These are phyloP conservation scores for Hemiscyllium ocellatum DNA, from an alignment of 2,113 vertebrate genomes.

Conservation along the genomic window DNA sequence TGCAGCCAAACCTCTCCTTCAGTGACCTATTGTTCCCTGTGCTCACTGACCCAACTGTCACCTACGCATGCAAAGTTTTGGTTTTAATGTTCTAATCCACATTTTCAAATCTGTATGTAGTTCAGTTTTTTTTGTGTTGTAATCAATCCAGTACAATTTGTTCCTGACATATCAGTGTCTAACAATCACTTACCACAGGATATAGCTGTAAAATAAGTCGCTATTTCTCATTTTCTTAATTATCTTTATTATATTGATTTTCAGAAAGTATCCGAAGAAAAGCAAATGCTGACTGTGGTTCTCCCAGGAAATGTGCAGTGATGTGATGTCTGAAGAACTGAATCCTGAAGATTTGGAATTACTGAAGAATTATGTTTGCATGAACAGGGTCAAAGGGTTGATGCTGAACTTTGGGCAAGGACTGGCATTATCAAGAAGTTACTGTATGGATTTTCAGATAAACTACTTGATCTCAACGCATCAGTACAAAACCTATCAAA, in stretches of 20 bases:
- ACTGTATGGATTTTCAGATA: background rate
- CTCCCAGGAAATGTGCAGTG: constrained; percentile 61
- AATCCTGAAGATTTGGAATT: background rate
- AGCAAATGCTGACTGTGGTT: constrained; percentile 60
- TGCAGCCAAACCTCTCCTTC: too few relatives aligned
- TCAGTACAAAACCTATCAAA: background rate
- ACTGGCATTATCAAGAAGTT: background rate
- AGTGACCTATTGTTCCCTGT: too few relatives aligned
- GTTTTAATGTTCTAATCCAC: too few relatives aligned
- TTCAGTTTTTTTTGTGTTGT: too few relatives aligned
- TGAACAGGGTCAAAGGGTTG: background rate
- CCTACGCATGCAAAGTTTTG: too few relatives aligned
- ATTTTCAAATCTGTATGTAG: too few relatives aligned
- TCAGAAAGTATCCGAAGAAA: constrained; percentile 78
- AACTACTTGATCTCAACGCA: background rate
- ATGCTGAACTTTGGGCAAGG: background rate
- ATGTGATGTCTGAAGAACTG: constrained; percentile 58
- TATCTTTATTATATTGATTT: constrained; percentile 20
- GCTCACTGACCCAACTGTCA: too few relatives aligned
- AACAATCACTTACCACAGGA: background rate
- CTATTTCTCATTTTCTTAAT: background rate
- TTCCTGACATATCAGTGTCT: background rate
- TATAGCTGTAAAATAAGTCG: background rate
- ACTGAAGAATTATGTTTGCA: background rate
- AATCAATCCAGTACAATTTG: background rate